Evolutionary conservation across 2,797 vertebrate genomes (phyloP).

Genomic region (Epinephelus coioides): DNA sequence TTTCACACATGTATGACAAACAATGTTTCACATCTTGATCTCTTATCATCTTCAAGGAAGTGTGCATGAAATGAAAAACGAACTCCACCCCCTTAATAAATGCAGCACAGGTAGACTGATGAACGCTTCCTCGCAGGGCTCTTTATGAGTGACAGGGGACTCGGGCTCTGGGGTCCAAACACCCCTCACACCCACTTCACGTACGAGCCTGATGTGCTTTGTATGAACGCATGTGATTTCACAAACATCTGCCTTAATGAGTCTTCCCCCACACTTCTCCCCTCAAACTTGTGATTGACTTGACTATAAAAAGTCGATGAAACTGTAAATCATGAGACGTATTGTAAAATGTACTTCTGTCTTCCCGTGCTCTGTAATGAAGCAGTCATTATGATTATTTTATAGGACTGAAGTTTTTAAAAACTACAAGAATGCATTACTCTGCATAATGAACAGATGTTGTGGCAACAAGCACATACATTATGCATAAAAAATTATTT

Average conservation of each 20-base stretch:
- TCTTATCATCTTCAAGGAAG: conserved; percentile 7
- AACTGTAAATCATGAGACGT: conserved; percentile 87
- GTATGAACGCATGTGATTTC: conserved; percentile 72
- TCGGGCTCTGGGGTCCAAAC: conserved; percentile 49
- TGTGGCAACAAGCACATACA: conserved; percentile 96
- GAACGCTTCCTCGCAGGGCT: conserved; percentile 13
- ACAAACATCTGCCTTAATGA: conserved; percentile 85
- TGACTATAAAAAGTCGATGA: conserved; percentile 86
- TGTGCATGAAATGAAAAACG: not conserved
- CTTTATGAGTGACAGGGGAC: conserved; percentile 66
- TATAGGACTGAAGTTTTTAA: conserved; percentile 94
- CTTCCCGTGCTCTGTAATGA: conserved; percentile 87
- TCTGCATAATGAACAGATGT: conserved; percentile 98
- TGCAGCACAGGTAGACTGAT: conserved; percentile 23
- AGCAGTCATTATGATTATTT: conserved; percentile 94
- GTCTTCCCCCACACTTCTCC: conserved; percentile 76
- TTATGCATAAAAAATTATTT: conserved; percentile 98
- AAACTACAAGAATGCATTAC: conserved; percentile 98
- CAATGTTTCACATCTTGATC: not conserved
- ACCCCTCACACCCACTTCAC: conserved; percentile 69
- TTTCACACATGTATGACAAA: not conserved
- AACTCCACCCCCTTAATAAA: conserved; percentile 13
- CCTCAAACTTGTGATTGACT: conserved; percentile 87
- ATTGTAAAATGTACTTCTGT: conserved; percentile 87
- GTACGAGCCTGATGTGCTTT: conserved; percentile 50